These are phyloP conservation scores for Platycnemis pennipes DNA, from an alignment of 2,888 invertebrate species.

Conservation along the genomic window DNA sequence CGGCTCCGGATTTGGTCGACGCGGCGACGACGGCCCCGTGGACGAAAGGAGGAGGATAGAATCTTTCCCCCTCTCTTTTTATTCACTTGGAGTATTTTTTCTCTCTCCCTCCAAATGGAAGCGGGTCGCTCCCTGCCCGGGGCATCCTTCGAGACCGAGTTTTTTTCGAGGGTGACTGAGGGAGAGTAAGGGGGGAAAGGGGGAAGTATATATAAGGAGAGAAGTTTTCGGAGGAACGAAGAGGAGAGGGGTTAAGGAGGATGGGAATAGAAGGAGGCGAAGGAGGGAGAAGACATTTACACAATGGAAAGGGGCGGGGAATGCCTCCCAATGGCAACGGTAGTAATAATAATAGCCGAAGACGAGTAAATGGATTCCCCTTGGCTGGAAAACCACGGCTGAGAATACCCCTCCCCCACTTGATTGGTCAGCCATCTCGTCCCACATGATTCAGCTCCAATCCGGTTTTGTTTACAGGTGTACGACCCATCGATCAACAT, in stretches of 20 bases:
- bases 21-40: background rate
- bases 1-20: background rate
- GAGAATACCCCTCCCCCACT: background rate
- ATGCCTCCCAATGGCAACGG: background rate
- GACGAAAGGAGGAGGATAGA: background rate
- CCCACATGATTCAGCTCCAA: background rate
- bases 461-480: slow-evolving; percentile 30
- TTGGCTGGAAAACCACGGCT: background rate
- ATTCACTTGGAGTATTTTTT: background rate
- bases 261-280: background rate
- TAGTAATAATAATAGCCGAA: slow-evolving; percentile 30
- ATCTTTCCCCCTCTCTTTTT: background rate
- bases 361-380: slow-evolving; percentile 1
- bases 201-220: background rate
- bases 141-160: background rate
- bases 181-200: background rate
- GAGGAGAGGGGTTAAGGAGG: background rate
- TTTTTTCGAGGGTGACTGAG: background rate
- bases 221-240: background rate
- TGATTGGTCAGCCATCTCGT: background rate
- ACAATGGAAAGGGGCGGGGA: background rate
- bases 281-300: background rate
- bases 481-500: background rate
- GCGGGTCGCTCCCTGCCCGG: slow-evolving; percentile 42
- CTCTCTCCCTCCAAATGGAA: slow-evolving; percentile 6